Conservation (phyloP, 2,113 vertebrate species). For the Lota lota region DNA sequence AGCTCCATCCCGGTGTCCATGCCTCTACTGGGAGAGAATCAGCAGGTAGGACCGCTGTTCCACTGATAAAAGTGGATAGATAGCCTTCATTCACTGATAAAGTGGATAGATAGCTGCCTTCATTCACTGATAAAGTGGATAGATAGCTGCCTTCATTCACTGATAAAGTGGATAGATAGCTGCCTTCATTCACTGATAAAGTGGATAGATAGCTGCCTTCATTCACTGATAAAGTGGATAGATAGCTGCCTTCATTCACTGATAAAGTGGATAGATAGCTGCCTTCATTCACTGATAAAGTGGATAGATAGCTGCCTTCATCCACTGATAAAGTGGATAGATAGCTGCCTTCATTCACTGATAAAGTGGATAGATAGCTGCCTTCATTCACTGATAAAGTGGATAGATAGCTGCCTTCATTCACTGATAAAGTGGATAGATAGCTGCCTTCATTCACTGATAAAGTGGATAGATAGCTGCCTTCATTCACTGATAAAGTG, state of each 20-base stretch:
- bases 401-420: too few relatives aligned
- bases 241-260: conserved; percentile 8
- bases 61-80: too few relatives aligned
- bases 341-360: conserved; percentile 7
- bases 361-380: neutral
- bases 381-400: conserved; percentile 5
- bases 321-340: conserved; percentile 14
- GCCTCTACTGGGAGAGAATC: conserved; percentile 75
- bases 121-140: conserved; percentile 12
- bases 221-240: conserved; percentile 14
- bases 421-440: neutral
- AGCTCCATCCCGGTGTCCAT: conserved; percentile 67
- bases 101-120: too few relatives aligned
- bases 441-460: too few relatives aligned
- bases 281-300: conserved; percentile 4
- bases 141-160: conserved; percentile 9
- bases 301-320: too few relatives aligned
- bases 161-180: neutral
- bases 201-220: too few relatives aligned
- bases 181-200: conserved; percentile 3
- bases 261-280: neutral
- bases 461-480: too few relatives aligned
- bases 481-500: too few relatives aligned
- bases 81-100: conserved; percentile 6
- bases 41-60: neutral